These are phyloP conservation scores for Drosophila emarginata DNA, from an alignment of 2,888 invertebrate species.

Conservation along the genomic window DNA sequence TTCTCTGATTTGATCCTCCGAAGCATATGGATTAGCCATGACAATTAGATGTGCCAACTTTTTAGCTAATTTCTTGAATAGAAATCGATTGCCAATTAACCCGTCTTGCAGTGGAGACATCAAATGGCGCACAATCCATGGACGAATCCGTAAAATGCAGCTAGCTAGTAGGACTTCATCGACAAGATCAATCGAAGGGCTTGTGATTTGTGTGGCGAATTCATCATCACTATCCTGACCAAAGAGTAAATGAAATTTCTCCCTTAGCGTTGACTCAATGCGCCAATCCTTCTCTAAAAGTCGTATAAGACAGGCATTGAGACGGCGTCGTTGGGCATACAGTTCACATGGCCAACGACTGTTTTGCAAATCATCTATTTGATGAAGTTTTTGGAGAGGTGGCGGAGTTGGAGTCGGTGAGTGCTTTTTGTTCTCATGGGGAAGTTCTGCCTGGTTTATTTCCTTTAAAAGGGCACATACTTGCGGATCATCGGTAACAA, in stretches of 20 bases:
- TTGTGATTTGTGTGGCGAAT: conserved; percentile 67
- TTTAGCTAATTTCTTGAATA: conserved; percentile 80
- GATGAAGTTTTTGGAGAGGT: not conserved
- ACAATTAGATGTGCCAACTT: conserved; percentile 73
- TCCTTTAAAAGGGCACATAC: conserved; percentile 67
- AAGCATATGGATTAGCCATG: conserved; percentile 77
- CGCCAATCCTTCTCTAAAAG: conserved; percentile 78
- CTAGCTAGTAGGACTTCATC: conserved; percentile 76
- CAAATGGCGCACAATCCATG: conserved; percentile 79
- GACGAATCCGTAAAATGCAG: conserved; percentile 79
- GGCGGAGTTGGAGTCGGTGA: conserved; percentile 30
- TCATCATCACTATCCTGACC: conserved; percentile 81
- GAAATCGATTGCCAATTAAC: conserved; percentile 77
- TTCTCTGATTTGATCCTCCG: conserved; percentile 69
- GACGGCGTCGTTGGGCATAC: conserved; percentile 69
- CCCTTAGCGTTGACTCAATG: conserved; percentile 67
- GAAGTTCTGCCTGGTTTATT: conserved; percentile 59
- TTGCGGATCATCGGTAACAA: conserved; percentile 64
- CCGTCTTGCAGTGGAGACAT: conserved; percentile 80
- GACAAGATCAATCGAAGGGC: conserved; percentile 79
- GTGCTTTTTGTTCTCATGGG: conserved; percentile 7
- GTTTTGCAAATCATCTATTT: conserved; percentile 55
- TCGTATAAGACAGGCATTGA: conserved; percentile 66
- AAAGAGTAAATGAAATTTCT: conserved; percentile 73
- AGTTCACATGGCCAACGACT: conserved; percentile 81